Evolutionary conservation across 2,797 vertebrate genomes (phyloP).

Genomic region (Apodemus agrarius): DNA sequence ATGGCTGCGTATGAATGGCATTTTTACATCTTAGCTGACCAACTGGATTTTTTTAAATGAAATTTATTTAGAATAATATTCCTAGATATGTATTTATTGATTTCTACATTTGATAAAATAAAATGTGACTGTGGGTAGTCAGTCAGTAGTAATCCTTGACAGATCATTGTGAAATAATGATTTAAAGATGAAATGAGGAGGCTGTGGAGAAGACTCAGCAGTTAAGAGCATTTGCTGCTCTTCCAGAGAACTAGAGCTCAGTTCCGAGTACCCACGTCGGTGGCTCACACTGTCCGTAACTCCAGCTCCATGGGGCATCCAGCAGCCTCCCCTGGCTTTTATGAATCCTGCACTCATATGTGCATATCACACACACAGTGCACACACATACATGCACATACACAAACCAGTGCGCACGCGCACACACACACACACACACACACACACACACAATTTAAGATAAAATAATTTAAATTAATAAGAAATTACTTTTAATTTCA

Average conservation of each 20-base stretch:
- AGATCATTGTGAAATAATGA: neutral
- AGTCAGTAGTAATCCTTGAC: neutral
- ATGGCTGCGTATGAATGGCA: neutral
- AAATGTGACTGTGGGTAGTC: neutral
- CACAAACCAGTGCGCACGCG: too few relatives aligned
- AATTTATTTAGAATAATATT: neutral
- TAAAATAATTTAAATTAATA: neutral
- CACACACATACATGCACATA: neutral
- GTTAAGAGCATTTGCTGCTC: neutral
- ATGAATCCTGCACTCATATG: neutral
- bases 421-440: neutral
- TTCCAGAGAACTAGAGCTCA: neutral
- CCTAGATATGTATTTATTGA: neutral
- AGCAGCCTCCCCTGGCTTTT: too few relatives aligned
- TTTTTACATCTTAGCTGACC: neutral
- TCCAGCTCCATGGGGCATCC: neutral
- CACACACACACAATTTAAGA: neutral
- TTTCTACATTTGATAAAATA: neutral
- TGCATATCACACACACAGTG: neutral
- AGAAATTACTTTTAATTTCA: slow-evolving; percentile 46
- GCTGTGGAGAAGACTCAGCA: neutral
- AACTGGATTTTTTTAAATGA: neutral
- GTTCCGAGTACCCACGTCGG: neutral
- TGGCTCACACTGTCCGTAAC: neutral
- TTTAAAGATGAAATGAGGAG: neutral